phyloP scores from a whole-genome alignment of 2,113 vertebrate species.

The Gila orcuttii region DNA sequence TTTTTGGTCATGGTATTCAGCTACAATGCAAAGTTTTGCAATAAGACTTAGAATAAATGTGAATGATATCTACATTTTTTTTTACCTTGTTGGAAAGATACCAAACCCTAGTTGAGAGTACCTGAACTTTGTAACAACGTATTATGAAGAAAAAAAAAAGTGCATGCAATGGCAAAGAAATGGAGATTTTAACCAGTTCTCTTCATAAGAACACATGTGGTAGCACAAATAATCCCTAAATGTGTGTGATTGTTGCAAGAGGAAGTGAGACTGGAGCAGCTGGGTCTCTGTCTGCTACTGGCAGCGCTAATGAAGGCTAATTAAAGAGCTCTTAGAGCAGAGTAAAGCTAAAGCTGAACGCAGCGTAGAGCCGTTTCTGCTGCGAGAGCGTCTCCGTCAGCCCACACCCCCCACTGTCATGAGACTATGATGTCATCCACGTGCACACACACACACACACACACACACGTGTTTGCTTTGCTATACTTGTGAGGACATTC shows the following conservation, averaged over 20 bases:
- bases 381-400: slow-evolving; percentile 21
- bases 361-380: slow-evolving; percentile 42
- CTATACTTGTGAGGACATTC: no score
- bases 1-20: no score
- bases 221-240: slow-evolving; percentile 18
- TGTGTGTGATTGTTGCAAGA: background rate
- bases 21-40: no score
- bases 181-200: background rate
- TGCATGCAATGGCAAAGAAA: background rate
- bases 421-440: slow-evolving; percentile 50
- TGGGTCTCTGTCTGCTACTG: slow-evolving; percentile 46
- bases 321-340: slow-evolving; percentile 54
- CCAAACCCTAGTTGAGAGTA: background rate
- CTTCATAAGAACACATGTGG: background rate
- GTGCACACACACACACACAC: slow-evolving; percentile 28
- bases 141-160: background rate
- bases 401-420: slow-evolving; percentile 37
- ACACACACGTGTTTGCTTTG: background rate
- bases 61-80: no score
- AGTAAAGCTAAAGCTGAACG: slow-evolving; percentile 53
- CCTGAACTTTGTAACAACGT: background rate
- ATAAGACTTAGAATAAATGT: no score
- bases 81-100: no score
- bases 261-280: slow-evolving; percentile 51
- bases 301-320: slow-evolving; percentile 56